Evolutionary conservation across 2,888 invertebrate genomes (phyloP), one percentile per base, ranked within the genome.

Genomic region (Cyclophora albipunctata): DNA sequence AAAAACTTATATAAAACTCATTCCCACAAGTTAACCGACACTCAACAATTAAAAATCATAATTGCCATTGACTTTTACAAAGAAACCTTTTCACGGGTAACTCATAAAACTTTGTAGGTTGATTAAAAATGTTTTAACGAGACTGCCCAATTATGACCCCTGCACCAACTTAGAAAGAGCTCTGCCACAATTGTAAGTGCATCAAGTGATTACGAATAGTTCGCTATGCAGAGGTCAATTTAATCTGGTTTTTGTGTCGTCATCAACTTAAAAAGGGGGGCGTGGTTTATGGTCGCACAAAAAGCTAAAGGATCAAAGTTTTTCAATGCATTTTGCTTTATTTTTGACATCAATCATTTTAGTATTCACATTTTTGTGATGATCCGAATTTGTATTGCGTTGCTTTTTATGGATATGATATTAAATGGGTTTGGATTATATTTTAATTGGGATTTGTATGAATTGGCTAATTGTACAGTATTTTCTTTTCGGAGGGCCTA

Each of bases 71-170:
- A 57, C 63, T 66, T 64, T 70, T 73, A 80, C 80, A 82, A 81
- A 77, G 78, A 75, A 75, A 72, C 69, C 67, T 76, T 78, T 77
- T 73, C 78, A 75, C 73, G 67, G 75, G 73, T 67, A 64, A 63
- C 75, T 72, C 82, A 73, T 81, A 80, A 82, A 82, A 83, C 69
- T 82, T 83, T 75, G 73, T 71, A 62, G 71, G 64, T 75, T 81
- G 79, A 83, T 84, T 83, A 81, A 78, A 78, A 79, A 69, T 73
- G 77, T 57, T 78, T 78, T 83, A 83, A 84, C 81, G 73, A 83
- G 81, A 64, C 69, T 63, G 61, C 64, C 73, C 77, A 81, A 82
- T 83, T 81, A 81, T 71, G 73, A 71, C 58, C 65, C 62, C 46
- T 56, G 53, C 48, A 52, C 81, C 71, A 71, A 34, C 48, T 5